Conservation (phyloP, 2,797 vertebrate species). For the Spea hammondii region DNA sequence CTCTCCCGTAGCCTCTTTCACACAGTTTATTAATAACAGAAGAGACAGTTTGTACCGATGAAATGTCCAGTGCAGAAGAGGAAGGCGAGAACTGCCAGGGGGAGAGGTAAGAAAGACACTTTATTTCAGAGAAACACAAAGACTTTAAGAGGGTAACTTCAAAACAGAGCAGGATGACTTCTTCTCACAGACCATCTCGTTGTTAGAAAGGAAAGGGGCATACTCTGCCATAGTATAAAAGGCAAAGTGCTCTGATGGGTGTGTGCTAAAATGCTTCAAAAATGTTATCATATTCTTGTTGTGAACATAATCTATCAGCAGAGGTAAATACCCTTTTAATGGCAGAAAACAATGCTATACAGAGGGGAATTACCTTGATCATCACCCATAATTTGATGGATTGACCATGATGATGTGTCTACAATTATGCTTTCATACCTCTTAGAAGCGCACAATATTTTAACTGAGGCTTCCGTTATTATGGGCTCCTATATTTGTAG, state of each 20-base stretch:
- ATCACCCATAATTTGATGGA: no score
- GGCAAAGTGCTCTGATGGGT: background rate
- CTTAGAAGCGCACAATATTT: no score
- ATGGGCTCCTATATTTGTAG: no score
- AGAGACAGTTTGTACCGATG: conserved; percentile 50
- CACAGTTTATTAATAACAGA: conserved; percentile 59
- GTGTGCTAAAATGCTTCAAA: background rate
- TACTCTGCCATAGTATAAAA: background rate
- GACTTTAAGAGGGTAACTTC: background rate
- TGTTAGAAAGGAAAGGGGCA: no score
- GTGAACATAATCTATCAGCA: no score
- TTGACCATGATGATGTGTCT: no score
- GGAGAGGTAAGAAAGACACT: conserved; percentile 63
- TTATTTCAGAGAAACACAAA: background rate
- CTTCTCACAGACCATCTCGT: background rate
- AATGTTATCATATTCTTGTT: no score
- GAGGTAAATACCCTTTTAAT: no score
- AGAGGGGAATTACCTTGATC: no score
- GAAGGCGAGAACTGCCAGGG: conserved; percentile 51
- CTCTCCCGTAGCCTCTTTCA: conserved; percentile 51
- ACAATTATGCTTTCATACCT: no score
- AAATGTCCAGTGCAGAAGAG: conserved; percentile 53
- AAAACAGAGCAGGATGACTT: background rate
- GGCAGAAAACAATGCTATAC: no score
- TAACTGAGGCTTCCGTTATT: no score